These are phyloP conservation scores for Cyclura pinguis DNA, from an alignment of 2,797 vertebrate genomes.

Conservation along the genomic window DNA sequence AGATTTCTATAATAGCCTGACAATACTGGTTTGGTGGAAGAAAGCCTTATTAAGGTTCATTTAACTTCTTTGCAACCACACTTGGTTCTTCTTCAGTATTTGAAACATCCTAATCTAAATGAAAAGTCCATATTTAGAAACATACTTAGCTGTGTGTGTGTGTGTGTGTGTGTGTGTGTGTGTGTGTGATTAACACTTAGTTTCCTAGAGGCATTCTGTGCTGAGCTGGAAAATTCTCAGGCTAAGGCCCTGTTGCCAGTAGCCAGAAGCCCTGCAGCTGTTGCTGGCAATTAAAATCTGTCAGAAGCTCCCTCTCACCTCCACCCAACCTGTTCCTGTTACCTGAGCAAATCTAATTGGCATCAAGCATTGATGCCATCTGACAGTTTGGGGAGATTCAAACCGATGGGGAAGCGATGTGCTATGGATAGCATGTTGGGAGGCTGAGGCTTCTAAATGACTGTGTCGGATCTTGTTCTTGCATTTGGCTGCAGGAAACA, in stretches of 20 bases:
- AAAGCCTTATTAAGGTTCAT: background rate
- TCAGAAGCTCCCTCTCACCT: background rate
- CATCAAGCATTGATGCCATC: background rate
- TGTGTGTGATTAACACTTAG: background rate
- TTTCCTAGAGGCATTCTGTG: background rate
- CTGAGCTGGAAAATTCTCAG: background rate
- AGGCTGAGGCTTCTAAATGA: background rate
- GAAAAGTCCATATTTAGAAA: background rate
- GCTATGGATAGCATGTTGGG: background rate
- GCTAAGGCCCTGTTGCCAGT: background rate
- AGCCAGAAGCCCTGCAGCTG: background rate
- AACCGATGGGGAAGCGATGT: background rate
- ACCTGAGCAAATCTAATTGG: background rate
- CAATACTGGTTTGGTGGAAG: background rate
- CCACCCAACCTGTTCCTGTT: background rate
- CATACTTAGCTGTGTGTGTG: background rate
- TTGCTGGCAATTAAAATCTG: slow-evolving; percentile 23
- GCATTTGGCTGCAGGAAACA: slow-evolving; percentile 5
- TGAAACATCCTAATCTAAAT: background rate
- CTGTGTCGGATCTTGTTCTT: slow-evolving; percentile 10
- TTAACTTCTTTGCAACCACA: background rate
- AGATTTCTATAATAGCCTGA: background rate
- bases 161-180: background rate
- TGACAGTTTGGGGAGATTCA: slow-evolving; percentile 21
- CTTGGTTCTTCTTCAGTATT: background rate